Evolutionary conservation across 2,888 invertebrate genomes (phyloP).

Genomic region (Spilarctia lutea): DNA sequence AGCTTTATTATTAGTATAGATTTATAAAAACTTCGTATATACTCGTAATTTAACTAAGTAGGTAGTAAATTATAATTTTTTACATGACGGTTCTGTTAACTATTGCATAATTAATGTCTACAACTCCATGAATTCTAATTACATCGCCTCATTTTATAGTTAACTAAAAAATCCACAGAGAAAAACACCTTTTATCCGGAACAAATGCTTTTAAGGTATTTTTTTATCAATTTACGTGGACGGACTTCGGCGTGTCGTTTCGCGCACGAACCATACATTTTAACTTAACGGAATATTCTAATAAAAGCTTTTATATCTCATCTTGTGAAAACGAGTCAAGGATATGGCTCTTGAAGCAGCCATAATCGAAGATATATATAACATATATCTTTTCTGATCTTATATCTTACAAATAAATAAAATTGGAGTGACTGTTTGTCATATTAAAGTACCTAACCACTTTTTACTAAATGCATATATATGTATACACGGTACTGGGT

Average conservation of each 20-base stretch:
- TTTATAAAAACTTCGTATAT: too few relatives aligned
- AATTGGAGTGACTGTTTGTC: too few relatives aligned
- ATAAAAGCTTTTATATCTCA: constrained; percentile 11
- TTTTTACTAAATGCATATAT: too few relatives aligned
- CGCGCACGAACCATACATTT: constrained; percentile 35
- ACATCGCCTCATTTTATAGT: background rate
- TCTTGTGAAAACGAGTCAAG: background rate
- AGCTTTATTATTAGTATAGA: too few relatives aligned
- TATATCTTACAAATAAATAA: too few relatives aligned
- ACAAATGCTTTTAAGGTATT: background rate
- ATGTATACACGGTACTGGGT: too few relatives aligned
- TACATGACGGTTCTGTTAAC: background rate
- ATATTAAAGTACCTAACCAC: too few relatives aligned
- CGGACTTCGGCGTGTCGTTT: constrained; percentile 11
- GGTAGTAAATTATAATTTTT: too few relatives aligned
- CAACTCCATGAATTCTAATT: background rate
- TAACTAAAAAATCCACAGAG: background rate
- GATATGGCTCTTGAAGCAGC: background rate
- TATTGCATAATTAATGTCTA: background rate
- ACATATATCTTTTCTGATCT: too few relatives aligned
- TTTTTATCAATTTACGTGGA: constrained; percentile 9
- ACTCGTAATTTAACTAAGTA: too few relatives aligned
- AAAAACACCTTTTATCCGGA: background rate
- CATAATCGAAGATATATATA: background rate
- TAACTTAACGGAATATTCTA: constrained; percentile 22